Evolutionary conservation across 2,113 vertebrate genomes (phyloP).

Genomic region (Psittacula cyanocephala): DNA sequence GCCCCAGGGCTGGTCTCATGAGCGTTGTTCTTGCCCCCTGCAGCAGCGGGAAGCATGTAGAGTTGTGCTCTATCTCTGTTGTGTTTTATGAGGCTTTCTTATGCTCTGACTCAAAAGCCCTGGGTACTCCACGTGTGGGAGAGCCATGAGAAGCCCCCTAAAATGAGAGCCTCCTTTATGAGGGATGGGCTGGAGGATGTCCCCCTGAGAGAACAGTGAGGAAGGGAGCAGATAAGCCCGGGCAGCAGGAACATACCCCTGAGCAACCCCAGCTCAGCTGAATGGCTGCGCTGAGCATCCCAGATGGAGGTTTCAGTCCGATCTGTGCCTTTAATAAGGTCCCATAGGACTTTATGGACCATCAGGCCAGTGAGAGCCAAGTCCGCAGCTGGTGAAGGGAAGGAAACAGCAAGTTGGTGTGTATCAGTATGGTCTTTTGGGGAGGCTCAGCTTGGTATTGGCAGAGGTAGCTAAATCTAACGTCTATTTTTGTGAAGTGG

Average conservation of each 20-base stretch:
- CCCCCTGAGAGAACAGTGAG: background rate
- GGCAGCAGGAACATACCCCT: background rate
- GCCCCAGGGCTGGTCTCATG: background rate
- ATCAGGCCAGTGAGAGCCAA: background rate
- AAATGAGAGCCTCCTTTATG: background rate
- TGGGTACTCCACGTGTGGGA: background rate
- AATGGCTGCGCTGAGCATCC: background rate
- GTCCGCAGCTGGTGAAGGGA: background rate
- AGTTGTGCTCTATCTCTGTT: background rate
- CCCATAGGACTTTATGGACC: background rate
- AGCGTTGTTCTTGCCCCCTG: fast-evolving
- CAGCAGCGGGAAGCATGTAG: background rate
- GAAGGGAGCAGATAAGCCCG: background rate
- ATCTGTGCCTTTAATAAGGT: background rate
- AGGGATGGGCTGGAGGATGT: background rate
- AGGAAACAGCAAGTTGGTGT: background rate
- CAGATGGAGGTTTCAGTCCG: background rate
- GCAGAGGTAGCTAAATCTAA: background rate
- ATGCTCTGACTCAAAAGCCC: background rate
- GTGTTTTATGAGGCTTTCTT: background rate
- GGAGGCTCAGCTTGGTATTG: background rate
- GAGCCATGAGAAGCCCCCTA: background rate
- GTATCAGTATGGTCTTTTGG: background rate
- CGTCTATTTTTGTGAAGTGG: background rate
- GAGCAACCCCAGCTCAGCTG: fast-evolving